phyloP scores from a whole-genome alignment of 2,888 invertebrate genomes.

The Physocephala rufipes region DNA sequence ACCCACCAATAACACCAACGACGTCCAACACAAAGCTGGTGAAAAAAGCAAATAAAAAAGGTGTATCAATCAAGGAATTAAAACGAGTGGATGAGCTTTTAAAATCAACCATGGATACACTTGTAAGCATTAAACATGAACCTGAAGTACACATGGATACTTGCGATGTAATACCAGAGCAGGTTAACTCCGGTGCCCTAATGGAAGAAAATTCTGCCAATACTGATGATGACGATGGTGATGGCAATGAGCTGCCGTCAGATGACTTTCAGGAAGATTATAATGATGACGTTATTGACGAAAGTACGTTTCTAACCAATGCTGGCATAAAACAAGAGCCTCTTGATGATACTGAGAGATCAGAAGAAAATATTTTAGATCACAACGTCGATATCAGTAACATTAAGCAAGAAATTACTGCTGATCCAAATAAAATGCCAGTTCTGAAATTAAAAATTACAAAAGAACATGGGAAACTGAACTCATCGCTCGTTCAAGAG shows the following conservation, averaged over 20 bases:
- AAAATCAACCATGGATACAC: constrained; percentile 59
- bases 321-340: constrained; percentile 54
- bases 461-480: constrained; percentile 63
- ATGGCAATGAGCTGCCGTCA: too few species aligned
- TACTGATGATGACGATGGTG: constrained; percentile 47
- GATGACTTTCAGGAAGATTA: constrained; percentile 25
- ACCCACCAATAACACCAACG: not conserved
- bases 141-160: constrained; percentile 55
- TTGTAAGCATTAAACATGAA: constrained; percentile 63
- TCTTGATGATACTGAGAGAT: not conserved
- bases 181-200: not conserved
- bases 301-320: constrained; percentile 22
- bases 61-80: constrained; percentile 59
- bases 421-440: constrained; percentile 44
- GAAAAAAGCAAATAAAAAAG: constrained; percentile 52
- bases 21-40: not conserved
- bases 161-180: constrained; percentile 13
- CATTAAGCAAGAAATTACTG: constrained; percentile 42
- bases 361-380: not conserved
- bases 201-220: constrained; percentile 32
- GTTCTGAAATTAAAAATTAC: constrained; percentile 63
- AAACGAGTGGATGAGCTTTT: constrained; percentile 60
- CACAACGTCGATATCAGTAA: constrained; percentile 11
- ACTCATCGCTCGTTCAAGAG: constrained; percentile 61
- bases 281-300: not conserved